Evolutionary conservation across 2,113 vertebrate species (phyloP).

Genomic region (Indicator indicator): DNA sequence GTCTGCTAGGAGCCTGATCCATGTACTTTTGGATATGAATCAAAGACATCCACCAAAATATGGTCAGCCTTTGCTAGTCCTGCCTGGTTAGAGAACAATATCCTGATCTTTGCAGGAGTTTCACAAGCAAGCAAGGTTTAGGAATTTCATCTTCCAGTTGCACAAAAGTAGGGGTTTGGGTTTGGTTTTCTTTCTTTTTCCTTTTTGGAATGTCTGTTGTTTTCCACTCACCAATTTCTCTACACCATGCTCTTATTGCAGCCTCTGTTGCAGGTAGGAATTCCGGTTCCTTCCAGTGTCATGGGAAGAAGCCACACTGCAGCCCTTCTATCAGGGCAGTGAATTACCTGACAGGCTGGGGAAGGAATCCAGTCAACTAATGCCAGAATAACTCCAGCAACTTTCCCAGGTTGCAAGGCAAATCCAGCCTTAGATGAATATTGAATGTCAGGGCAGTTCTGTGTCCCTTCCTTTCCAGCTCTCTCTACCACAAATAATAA

Average conservation of each 20-base stretch:
- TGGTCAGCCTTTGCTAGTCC: background rate
- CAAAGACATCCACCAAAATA: background rate
- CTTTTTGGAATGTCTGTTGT: background rate
- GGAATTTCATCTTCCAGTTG: background rate
- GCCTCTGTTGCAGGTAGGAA: background rate
- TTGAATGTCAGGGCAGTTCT: background rate
- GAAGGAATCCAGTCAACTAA: background rate
- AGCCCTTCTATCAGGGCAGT: background rate
- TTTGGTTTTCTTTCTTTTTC: background rate
- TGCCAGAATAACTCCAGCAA: background rate
- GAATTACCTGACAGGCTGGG: accelerated
- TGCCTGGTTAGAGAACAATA: background rate
- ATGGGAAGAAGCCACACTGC: too few relatives aligned
- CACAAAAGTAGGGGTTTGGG: background rate
- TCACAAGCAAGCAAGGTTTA: background rate
- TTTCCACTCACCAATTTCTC: background rate
- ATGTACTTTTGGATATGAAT: background rate
- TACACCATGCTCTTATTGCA: background rate
- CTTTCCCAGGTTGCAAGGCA: background rate
- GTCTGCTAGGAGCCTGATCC: background rate
- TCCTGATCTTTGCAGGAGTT: background rate
- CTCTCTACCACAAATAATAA: background rate
- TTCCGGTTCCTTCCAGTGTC: background rate
- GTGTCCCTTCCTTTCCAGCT: background rate
- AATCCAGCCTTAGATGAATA: background rate